Evolutionary conservation across 2,888 invertebrate genomes (phyloP).

Genomic region (Aspidiotus rigidus): DNA sequence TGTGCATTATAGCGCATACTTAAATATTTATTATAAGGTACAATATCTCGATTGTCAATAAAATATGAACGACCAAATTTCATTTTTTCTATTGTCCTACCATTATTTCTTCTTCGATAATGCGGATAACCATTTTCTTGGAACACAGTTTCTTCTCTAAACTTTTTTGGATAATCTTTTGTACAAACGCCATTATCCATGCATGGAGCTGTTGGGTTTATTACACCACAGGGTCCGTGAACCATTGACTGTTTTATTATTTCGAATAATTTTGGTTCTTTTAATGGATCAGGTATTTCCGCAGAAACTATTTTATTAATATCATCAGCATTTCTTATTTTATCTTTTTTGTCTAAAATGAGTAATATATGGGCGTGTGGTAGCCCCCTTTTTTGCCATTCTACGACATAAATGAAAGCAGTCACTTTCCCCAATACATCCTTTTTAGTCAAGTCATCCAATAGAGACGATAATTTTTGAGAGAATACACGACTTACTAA

Average conservation of each 20-base stretch:
- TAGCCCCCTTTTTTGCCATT: conserved; percentile 40
- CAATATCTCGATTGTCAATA: too few relatives aligned
- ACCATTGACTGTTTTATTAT: conserved; percentile 38
- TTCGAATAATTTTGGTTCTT: conserved; percentile 38
- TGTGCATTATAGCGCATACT: too few relatives aligned
- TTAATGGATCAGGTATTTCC: conserved; percentile 40
- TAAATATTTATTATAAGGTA: too few relatives aligned
- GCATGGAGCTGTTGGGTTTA: conserved; percentile 38
- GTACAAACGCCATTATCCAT: conserved; percentile 39
- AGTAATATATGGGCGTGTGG: conserved; percentile 40
- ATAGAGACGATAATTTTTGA: conserved; percentile 34
- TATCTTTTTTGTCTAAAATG: conserved; percentile 41
- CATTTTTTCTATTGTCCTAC: too few relatives aligned
- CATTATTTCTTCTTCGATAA: too few relatives aligned
- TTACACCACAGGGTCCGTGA: conserved; percentile 39
- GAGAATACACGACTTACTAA: conserved; percentile 22
- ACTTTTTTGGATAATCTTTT: conserved; percentile 37
- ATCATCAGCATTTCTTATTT: conserved; percentile 37
- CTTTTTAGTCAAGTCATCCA: conserved; percentile 20
- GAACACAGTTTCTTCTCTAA: too few relatives aligned
- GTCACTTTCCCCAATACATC: conserved; percentile 34
- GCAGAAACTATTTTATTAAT: conserved; percentile 41
- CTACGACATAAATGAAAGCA: conserved; percentile 39
- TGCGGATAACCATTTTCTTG: too few relatives aligned
- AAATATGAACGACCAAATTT: too few relatives aligned